Conservation (phyloP, 2,797 vertebrate genomes). For the Anomalospiza imberbis region DNA sequence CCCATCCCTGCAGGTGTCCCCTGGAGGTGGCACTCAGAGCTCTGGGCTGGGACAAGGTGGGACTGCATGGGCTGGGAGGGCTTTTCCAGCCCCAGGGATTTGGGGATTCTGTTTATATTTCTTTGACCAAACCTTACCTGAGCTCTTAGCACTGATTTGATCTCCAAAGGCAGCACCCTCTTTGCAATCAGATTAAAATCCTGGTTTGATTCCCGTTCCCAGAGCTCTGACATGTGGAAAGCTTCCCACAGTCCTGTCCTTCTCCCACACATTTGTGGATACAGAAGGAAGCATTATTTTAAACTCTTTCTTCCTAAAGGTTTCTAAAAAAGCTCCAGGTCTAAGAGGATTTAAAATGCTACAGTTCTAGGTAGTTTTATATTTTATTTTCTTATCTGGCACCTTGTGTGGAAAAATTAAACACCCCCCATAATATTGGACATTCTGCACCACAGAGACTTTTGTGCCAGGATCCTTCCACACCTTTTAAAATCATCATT, state of each 20-base stretch:
- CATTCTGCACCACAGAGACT: not conserved
- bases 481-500: not conserved
- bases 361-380: not conserved
- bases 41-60: not conserved
- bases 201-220: not conserved
- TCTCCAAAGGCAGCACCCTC: not conserved
- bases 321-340: not conserved
- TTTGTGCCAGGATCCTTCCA: not conserved
- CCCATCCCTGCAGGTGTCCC: not conserved
- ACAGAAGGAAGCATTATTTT: not conserved
- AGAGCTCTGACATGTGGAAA: not conserved
- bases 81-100: not conserved
- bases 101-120: not conserved
- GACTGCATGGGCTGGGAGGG: accelerated
- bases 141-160: not conserved
- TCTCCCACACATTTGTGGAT: not conserved
- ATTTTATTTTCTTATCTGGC: not conserved
- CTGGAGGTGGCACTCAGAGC: not conserved
- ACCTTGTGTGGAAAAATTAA: not conserved
- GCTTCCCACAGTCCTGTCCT: not conserved
- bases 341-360: not conserved
- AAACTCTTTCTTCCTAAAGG: not conserved
- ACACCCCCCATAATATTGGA: not conserved
- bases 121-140: not conserved
- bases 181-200: not conserved